Evolutionary conservation across 2,888 invertebrate species (phyloP).

Genomic region (Alloplasta piceator): DNA sequence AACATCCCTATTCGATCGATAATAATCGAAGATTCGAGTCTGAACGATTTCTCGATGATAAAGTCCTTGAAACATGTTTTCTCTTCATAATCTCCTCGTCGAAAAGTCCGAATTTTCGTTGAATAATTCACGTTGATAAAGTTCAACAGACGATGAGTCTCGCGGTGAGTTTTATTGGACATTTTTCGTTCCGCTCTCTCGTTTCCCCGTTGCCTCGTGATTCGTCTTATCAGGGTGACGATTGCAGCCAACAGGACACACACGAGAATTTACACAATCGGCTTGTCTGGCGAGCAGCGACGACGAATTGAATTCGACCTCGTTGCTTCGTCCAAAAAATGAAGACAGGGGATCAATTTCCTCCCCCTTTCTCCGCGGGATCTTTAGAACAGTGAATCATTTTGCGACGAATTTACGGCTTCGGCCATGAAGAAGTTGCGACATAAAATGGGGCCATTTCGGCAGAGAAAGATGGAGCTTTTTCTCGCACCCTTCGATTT

Average conservation of each 20-base stretch:
- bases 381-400: conserved; percentile 64
- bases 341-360: conserved; percentile 15
- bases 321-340: conserved; percentile 55
- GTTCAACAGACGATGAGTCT: conserved; percentile 48
- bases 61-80: neutral
- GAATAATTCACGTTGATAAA: conserved; percentile 39
- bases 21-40: no score
- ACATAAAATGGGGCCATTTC: conserved; percentile 23
- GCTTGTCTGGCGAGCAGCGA: conserved; percentile 23
- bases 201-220: conserved; percentile 9
- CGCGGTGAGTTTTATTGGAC: conserved; percentile 59
- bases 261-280: conserved; percentile 26
- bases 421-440: conserved; percentile 49
- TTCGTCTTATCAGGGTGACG: conserved; percentile 60
- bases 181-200: conserved; percentile 42
- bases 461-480: conserved; percentile 12
- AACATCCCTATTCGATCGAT: no score
- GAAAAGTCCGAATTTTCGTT: conserved; percentile 57
- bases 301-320: conserved; percentile 53
- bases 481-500: neutral
- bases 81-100: neutral
- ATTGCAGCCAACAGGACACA: conserved; percentile 53
- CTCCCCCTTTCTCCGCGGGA: conserved; percentile 13
- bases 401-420: conserved; percentile 31
- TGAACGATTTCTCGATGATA: no score